Conservation (phyloP, 2,113 vertebrate genomes). For the Acrocephalus kingi region DNA sequence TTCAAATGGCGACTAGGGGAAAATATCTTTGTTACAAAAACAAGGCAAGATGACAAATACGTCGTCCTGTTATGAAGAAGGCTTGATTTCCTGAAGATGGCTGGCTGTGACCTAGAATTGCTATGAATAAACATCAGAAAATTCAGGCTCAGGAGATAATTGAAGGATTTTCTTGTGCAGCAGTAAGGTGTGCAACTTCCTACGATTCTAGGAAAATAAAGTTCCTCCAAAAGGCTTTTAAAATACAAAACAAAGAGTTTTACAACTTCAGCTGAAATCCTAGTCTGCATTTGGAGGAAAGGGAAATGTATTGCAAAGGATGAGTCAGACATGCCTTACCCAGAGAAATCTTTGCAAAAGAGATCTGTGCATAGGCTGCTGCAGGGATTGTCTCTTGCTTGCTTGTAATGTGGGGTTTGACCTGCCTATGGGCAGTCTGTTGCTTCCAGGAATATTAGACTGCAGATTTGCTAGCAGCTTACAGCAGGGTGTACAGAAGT, state of each 20-base stretch:
- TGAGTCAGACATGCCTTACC: neutral
- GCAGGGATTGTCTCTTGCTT: neutral
- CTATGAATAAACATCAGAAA: slow-evolving; percentile 36
- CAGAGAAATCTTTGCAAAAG: neutral
- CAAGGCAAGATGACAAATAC: slow-evolving; percentile 36
- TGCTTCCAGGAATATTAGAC: neutral
- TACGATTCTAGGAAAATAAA: slow-evolving; percentile 10
- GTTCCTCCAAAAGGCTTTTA: neutral
- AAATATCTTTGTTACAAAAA: slow-evolving; percentile 37
- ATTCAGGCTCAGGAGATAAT: neutral
- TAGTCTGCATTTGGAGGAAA: neutral
- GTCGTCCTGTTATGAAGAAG: slow-evolving; percentile 25
- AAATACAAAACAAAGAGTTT: neutral
- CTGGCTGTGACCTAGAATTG: slow-evolving; percentile 32
- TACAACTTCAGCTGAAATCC: neutral
- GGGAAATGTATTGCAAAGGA: neutral
- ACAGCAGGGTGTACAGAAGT: neutral
- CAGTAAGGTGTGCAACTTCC: neutral
- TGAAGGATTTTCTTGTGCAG: neutral
- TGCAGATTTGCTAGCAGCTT: neutral
- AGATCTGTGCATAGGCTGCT: neutral
- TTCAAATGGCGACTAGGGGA: slow-evolving; percentile 15
- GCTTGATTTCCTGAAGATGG: slow-evolving; percentile 51
- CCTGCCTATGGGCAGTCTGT: neutral
- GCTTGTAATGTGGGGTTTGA: neutral